Evolutionary conservation across 30 jellyfish, hydroid and myxozoan genomes (phyloP), one percentile per base, ranked within the genome.

Genomic region (Hydractinia symbiolongicarpus): DNA sequence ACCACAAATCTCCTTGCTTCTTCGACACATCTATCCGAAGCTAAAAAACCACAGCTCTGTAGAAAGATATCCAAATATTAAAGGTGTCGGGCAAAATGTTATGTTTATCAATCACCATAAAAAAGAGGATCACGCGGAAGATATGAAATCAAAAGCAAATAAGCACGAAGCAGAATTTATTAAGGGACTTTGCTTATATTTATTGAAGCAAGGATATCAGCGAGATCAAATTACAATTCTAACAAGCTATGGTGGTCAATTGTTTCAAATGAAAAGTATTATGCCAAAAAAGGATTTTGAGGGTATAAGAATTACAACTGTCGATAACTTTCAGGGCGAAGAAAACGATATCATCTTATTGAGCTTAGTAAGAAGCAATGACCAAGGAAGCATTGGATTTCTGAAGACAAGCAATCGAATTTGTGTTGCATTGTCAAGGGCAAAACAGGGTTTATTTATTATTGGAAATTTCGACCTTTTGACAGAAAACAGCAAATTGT

Each of bases 251-350:
- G 64, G 83, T 5, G 89, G 89, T 16, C 96, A 88, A 83, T 68
- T 82, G 49, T 15, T 67, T 81, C 44, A 49, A 76, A 76, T 82
- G n/a, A 82, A 61, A 66, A 62, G 70, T 9, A 9, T 69, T 69
- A 83, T 82, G 89, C 89, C 90, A 17, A 77, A 20, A 54, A 69
- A 54, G 55, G 69, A 88, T 53, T 82, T 82, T 40, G 86, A 77
- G 61, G 96, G 96, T 57, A 93, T 82, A 14, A 77, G 88, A 49
- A 84, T 88, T 5, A 57, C 89, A 4, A 72, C 96, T n/a, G 93
- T 88, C 67, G 93, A 83, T 71, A 83, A 78, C 56, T 88, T 15
- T 73, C 96, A 88, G 67, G 96, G 96, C 4, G 93, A 88, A 72
- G 96, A 88, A 54, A 89, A 89, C 67, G 94, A 89, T 54, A 84